Evolutionary conservation across 2,888 invertebrate species (phyloP).

Genomic region (Cordilura impudica): DNA sequence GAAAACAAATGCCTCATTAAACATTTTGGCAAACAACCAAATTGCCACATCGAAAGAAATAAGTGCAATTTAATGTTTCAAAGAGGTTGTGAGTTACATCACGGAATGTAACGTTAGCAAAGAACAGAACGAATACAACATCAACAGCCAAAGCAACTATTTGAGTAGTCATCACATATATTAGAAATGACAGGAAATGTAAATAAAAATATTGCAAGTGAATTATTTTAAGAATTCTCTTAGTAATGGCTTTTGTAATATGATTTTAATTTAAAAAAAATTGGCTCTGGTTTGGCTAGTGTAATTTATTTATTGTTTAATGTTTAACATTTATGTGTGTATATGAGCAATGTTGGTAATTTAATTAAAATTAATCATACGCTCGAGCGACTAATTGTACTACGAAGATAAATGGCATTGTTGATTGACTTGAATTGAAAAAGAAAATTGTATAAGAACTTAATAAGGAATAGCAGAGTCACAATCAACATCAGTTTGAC

Average conservation of each 20-base stretch:
- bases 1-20: conserved; percentile 63
- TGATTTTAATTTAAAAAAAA: conserved; percentile 61
- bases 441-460: too few relatives aligned
- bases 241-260: conserved; percentile 59
- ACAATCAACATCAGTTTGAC: too few relatives aligned
- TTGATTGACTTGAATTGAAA: too few relatives aligned
- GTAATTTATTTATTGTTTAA: not conserved
- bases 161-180: not conserved
- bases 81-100: conserved; percentile 8
- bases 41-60: conserved; percentile 39
- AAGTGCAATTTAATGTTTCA: conserved; percentile 26
- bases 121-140: not conserved
- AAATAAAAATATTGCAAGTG: conserved; percentile 30
- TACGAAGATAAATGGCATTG: too few relatives aligned
- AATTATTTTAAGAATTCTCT: conserved; percentile 34
- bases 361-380: not conserved
- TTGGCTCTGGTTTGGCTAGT: conserved; percentile 10
- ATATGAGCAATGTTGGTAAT: not conserved
- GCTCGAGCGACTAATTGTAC: too few relatives aligned
- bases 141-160: not conserved
- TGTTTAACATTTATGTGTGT: not conserved
- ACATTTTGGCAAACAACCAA: conserved; percentile 62
- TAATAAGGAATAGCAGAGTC: too few relatives aligned
- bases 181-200: not conserved
- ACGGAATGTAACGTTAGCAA: not conserved